Percentiles rank a stretch among this genome's conserved stretches.
Conservation (phyloP, 2,888 invertebrate species). For the Eupithecia subumbrata region DNA sequence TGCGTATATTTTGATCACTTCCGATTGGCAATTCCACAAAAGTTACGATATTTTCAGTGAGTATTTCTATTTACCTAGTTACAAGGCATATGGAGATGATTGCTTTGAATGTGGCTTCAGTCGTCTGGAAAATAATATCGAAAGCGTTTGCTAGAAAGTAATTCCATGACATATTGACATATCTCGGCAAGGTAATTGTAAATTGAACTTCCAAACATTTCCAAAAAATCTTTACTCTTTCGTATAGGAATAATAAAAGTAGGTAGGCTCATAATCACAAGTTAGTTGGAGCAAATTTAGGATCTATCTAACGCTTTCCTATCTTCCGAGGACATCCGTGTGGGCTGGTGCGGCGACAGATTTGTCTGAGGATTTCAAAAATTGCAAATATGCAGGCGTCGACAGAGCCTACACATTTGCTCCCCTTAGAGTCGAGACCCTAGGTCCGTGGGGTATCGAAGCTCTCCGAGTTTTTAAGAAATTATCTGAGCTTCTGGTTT, state of each 20-base stretch:
- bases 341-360: too few species aligned
- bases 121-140: conserved; percentile 31
- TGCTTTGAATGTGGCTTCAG: conserved; percentile 30
- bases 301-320: too few species aligned
- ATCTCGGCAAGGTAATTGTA: conserved; percentile 21
- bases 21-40: conserved; percentile 10
- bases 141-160: conserved; percentile 21
- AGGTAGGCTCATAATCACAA: neutral
- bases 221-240: neutral
- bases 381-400: too few species aligned
- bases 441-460: too few species aligned
- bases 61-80: conserved; percentile 6
- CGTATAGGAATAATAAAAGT: neutral
- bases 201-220: conserved; percentile 12
- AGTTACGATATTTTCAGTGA: conserved; percentile 1
- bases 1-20: conserved; percentile 8
- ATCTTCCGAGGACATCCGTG: too few species aligned
- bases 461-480: too few species aligned
- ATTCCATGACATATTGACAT: conserved; percentile 27
- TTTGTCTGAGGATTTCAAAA: too few species aligned
- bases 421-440: too few species aligned
- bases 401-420: too few species aligned
- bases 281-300: neutral
- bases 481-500: too few species aligned
- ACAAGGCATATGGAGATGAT: conserved; percentile 25